Percentiles rank a stretch among this genome's conserved stretches.
phyloP scores from a whole-genome alignment of 2,797 vertebrate genomes.

The Etheostoma nigrum region DNA sequence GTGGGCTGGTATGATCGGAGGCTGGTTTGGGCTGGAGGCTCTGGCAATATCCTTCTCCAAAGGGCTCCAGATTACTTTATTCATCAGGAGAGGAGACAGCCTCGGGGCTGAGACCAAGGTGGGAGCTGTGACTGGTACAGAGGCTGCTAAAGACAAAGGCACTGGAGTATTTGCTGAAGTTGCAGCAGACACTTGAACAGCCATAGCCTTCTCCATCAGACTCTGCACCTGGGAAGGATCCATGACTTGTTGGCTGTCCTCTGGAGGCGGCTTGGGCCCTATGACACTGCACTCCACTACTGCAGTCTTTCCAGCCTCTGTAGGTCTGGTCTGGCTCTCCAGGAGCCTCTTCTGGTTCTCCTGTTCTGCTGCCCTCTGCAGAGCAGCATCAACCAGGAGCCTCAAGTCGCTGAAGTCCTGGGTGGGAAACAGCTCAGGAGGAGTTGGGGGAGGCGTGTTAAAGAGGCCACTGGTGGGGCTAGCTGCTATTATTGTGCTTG shows the following conservation, averaged over 20 bases:
- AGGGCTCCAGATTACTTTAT: conserved; percentile 67
- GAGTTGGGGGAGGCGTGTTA: conserved; percentile 92
- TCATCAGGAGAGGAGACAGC: conserved; percentile 41
- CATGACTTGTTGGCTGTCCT: conserved; percentile 70
- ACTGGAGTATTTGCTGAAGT: conserved; percentile 20
- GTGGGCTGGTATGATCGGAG: conserved; percentile 42
- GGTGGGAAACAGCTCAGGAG: conserved; percentile 88
- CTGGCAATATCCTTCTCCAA: conserved; percentile 50
- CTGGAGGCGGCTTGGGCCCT: conserved; percentile 67
- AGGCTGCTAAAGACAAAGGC: conserved; percentile 26
- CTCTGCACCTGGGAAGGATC: conserved; percentile 70
- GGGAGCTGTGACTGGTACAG: conserved; percentile 34
- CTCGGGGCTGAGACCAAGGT: conserved; percentile 39
- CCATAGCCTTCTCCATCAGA: conserved; percentile 79
- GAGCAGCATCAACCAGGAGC: conserved; percentile 92
- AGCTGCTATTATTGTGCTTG: conserved; percentile 78
- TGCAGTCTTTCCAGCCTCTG: conserved; percentile 47
- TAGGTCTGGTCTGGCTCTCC: conserved; percentile 49
- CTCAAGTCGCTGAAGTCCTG: conserved; percentile 95
- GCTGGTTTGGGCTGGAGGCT: conserved; percentile 54
- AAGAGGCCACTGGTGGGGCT: conserved; percentile 90
- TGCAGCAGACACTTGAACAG: conserved; percentile 57
- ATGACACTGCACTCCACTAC: conserved; percentile 20
- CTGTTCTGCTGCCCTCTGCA: conserved; percentile 92
- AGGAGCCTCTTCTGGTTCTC: conserved; percentile 86